Evolutionary conservation across 2,797 vertebrate genomes (phyloP), one percentile per base, ranked within the genome.

Genomic region (Pseudochromis fuscus): DNA sequence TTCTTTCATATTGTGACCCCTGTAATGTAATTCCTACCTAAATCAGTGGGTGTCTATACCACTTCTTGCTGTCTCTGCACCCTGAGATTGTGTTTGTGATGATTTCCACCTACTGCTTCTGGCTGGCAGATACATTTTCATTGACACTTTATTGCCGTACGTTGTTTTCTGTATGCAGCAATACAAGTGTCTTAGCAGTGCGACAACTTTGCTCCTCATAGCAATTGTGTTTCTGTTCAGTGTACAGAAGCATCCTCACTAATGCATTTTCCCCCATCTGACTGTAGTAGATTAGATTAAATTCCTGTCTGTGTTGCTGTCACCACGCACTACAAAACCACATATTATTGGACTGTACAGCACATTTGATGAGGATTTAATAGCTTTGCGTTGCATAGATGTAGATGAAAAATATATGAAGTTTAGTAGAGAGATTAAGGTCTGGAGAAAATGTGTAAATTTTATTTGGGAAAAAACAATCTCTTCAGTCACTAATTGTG

Each of bases 401-500:
- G 15, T 27, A 45, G 33, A n/a, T 48, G 3, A 40, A 50, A 10
- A 59, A 44, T 19, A 0, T 24, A 27, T 18, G 1, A 40, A 28
- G 12, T 52, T 58, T 28, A 49, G 16, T 52, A 30, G 7, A 23
- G 35, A 59, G 56, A 61, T 48, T 9, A 10, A 53, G 2, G 8
- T 28, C 50, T 56, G 42, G 19, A 42, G 38, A 69, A 35, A 31
- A 23, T 25, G 11, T 2, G 18, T 5, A 1, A 18, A 11, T 52
- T 53, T 42, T 21, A 37, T 56, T 33, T 24, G 3, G 19, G 28
- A 38, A 67, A 40, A 24, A 46, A 55, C 33, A 33, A 65, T 67
- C 37, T 42, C 27, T 75, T 63, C 7, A 69, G 69, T 80, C 66
- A 71, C 57, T 62, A 42, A 48, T 72, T 67, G 51, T 84, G 66